A percentile compares a stretch with the other conserved stretches of the same genome.
phyloP scores from a whole-genome alignment of 1,140 invertebrate species.

The Hyphantria cunea region DNA sequence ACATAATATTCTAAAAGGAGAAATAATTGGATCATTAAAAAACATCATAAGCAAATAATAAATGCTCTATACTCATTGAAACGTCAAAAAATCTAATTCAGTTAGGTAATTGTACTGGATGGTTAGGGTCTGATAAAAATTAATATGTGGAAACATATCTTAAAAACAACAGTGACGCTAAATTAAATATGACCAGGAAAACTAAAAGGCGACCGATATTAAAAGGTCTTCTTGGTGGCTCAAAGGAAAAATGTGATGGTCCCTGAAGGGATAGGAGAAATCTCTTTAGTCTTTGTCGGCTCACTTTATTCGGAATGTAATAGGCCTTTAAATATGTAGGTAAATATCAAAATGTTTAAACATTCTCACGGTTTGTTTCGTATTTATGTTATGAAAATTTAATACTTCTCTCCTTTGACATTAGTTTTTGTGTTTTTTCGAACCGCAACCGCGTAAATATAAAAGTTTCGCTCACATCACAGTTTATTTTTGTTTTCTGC shows the following conservation, averaged over 20 bases:
- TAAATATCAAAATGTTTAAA: slow-evolving; percentile 17
- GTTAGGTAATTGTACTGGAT: slow-evolving; percentile 22
- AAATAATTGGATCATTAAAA: too few relatives aligned
- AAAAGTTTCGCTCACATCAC: not conserved
- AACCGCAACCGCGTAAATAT: not conserved
- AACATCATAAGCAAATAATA: not conserved
- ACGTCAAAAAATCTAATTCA: not conserved
- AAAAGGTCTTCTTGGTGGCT: slow-evolving; percentile 33
- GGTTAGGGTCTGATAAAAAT: slow-evolving; percentile 12
- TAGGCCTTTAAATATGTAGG: slow-evolving; percentile 32
- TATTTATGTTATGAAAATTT: slow-evolving; percentile 10
- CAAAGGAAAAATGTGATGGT: slow-evolving; percentile 39
- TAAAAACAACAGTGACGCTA: slow-evolving; percentile 14
- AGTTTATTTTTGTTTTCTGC: not conserved
- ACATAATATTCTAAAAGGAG: too few relatives aligned
- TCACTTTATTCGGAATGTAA: slow-evolving; percentile 35
- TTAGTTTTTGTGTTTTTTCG: slow-evolving; percentile 1
- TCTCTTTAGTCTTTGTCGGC: slow-evolving; percentile 27
- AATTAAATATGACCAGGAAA: slow-evolving; percentile 27
- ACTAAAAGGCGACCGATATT: slow-evolving; percentile 32
- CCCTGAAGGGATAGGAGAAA: slow-evolving; percentile 33
- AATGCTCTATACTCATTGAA: not conserved
- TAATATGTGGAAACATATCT: slow-evolving; percentile 2
- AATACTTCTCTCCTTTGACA: slow-evolving; percentile 1
- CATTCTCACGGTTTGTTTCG: slow-evolving; percentile 23